Percentiles rank a stretch among this genome's conserved stretches.
Evolutionary conservation across 2,113 vertebrate species (phyloP).

Genomic region (Xenopus borealis): DNA sequence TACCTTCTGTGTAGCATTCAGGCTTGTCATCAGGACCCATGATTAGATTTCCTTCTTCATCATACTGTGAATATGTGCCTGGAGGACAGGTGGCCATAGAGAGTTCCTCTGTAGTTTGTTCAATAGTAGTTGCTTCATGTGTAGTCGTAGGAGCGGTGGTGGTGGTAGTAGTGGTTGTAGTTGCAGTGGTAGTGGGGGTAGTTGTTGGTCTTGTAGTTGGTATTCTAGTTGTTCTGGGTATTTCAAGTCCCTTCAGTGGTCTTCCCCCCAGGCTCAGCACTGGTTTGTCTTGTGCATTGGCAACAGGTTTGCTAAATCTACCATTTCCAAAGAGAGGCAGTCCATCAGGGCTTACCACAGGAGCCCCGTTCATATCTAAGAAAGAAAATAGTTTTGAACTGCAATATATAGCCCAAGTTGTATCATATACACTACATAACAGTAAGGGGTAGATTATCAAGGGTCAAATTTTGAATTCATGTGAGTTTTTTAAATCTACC

Average conservation of each 20-base stretch:
- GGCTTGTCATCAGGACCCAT: slow-evolving; percentile 71
- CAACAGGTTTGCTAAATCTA: slow-evolving; percentile 84
- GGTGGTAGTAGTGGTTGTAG: slow-evolving; percentile 61
- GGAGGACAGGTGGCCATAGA: slow-evolving; percentile 80
- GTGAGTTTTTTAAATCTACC: no score
- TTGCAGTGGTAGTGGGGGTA: slow-evolving; percentile 57
- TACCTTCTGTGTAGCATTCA: slow-evolving; percentile 87
- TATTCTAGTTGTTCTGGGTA: slow-evolving; percentile 69
- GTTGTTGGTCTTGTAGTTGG: slow-evolving; percentile 56
- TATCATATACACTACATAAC: no score
- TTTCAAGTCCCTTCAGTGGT: slow-evolving; percentile 84
- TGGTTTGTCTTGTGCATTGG: slow-evolving; percentile 86
- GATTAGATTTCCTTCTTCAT: slow-evolving; percentile 76
- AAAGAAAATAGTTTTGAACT: no score
- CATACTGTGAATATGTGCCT: slow-evolving; percentile 74
- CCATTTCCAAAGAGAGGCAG: slow-evolving; percentile 90
- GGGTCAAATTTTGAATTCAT: no score
- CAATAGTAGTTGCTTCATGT: slow-evolving; percentile 66
- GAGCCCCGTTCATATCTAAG: slow-evolving; percentile 85
- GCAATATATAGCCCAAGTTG: no score
- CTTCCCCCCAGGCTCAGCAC: slow-evolving; percentile 90
- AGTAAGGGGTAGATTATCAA: no score
- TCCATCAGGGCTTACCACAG: slow-evolving; percentile 86
- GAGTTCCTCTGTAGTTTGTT: slow-evolving; percentile 62
- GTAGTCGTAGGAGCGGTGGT: slow-evolving; percentile 62